Evolutionary conservation across 2,888 invertebrate genomes (phyloP), one percentile per base, ranked within the genome.

Genomic region (Ectobius pallidus): DNA sequence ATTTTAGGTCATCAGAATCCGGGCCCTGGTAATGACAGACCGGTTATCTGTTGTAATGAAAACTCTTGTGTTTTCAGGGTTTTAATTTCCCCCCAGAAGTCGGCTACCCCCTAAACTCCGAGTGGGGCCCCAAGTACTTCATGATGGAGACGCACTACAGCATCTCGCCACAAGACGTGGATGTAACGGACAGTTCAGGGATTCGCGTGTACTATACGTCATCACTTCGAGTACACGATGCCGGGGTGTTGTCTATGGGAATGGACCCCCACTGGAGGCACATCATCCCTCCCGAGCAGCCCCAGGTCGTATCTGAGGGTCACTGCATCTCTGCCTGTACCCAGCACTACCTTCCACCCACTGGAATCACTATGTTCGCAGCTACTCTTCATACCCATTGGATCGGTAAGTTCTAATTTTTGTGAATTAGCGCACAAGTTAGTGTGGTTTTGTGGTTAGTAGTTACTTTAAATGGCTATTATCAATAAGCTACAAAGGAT

Each of bases 121-220:
- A 85, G 76, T 83, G 84, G 68, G 88, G 88, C 27, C 82, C 85
- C 20, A 86, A 86, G 77, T 89, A 87, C 82, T 91, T 89, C 82
- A 86, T 91, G 80, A 85, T 91, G 83, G 90, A 91, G 83, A 90
- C 91, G 32, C 91, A 91, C 83, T 92, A 91, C 81, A 90, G 89
- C 80, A 68, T 61, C 22, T n/a, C 22, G 20, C 82, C 83, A 76
- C 79, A 83, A 71, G 80, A 82, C 77, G 81, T 83, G 69, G 84
- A 84, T 58, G 81, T 90, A 79, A 85, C 83, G 77, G 90, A 90
- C 82, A 89, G 87, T 79, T 90, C 90, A 25, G 92, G 92, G 22
- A 82, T 92, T 78, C 85, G 90, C 78, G 83, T 92, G 76, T 87
- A 86, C 80, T 88, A 90, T 81, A 91, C 91, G n/a, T 87, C 89